A percentile compares a stretch with the other conserved stretches of the same genome.
These are phyloP conservation scores for Orthosia incerta DNA, from an alignment of 2,888 invertebrate species.

Conservation along the genomic window DNA sequence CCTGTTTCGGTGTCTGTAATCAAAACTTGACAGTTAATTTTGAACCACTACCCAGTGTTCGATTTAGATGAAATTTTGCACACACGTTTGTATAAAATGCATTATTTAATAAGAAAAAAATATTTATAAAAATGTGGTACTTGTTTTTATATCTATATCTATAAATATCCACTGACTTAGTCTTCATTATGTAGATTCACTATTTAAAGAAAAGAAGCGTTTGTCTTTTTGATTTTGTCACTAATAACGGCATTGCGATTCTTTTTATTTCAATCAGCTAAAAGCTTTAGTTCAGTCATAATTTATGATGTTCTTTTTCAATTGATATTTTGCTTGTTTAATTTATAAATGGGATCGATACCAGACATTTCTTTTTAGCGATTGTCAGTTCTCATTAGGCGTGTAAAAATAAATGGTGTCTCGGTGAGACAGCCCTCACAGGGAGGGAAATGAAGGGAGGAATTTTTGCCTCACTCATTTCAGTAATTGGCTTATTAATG, in stretches of 20 bases:
- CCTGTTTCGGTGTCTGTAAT: too few species aligned
- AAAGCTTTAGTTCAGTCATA: constrained; percentile 35
- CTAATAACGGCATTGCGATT: neutral
- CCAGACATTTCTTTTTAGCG: constrained; percentile 71
- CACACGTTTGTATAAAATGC: too few species aligned
- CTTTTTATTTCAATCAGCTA: constrained; percentile 42
- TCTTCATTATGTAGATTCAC: neutral
- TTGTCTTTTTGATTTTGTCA: neutral
- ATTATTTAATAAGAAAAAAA: too few species aligned
- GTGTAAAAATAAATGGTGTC: constrained; percentile 86
- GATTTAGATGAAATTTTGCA: too few species aligned
- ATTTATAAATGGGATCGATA: constrained; percentile 72
- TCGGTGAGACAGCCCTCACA: constrained; percentile 73
- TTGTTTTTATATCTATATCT: too few species aligned
- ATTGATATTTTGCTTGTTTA: constrained; percentile 39
- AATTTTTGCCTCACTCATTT: constrained; percentile 72
- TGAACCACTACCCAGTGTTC: too few species aligned
- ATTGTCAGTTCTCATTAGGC: constrained; percentile 86
- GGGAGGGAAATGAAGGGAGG: constrained; percentile 65
- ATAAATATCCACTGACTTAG: too few species aligned
- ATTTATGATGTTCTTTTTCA: constrained; percentile 10
- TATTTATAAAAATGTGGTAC: too few species aligned
- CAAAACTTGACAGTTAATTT: too few species aligned
- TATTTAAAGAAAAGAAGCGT: neutral
- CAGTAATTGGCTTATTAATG: constrained; percentile 75